Conservation (phyloP, 1,140 invertebrate genomes). For the Euura saliciscinereae region DNA sequence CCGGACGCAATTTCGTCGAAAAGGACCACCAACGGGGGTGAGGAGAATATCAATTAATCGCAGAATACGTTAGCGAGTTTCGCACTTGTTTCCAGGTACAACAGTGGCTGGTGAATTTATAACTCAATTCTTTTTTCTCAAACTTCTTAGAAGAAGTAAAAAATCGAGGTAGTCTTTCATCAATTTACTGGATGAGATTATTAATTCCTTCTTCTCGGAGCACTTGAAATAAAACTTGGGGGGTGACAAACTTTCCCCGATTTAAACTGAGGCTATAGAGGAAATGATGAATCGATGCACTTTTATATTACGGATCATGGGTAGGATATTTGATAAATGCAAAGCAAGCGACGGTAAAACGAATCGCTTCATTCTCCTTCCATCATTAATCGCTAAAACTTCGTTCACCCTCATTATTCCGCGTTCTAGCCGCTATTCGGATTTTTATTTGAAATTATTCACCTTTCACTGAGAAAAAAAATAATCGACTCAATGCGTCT, state of each 20-base stretch:
- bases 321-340: background rate
- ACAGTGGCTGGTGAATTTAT: too few relatives aligned
- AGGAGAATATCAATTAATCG: background rate
- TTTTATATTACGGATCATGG: background rate
- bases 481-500: too few relatives aligned
- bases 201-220: too few relatives aligned
- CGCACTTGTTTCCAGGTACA: too few relatives aligned
- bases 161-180: too few relatives aligned
- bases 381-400: background rate
- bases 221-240: too few relatives aligned
- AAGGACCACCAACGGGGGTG: background rate
- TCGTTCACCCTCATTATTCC: background rate
- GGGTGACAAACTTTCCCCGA: background rate
- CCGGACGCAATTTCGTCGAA: background rate
- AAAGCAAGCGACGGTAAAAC: background rate
- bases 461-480: background rate
- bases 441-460: constrained; percentile 3
- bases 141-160: too few relatives aligned
- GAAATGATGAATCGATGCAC: background rate
- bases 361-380: background rate
- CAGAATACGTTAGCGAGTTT: background rate
- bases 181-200: too few relatives aligned
- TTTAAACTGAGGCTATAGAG: background rate
- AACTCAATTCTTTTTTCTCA: too few relatives aligned
- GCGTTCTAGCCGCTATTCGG: background rate